Evolutionary conservation across 2,888 invertebrate species (phyloP), one percentile per base, ranked within the genome.

Genomic region (Macropis europaea): DNA sequence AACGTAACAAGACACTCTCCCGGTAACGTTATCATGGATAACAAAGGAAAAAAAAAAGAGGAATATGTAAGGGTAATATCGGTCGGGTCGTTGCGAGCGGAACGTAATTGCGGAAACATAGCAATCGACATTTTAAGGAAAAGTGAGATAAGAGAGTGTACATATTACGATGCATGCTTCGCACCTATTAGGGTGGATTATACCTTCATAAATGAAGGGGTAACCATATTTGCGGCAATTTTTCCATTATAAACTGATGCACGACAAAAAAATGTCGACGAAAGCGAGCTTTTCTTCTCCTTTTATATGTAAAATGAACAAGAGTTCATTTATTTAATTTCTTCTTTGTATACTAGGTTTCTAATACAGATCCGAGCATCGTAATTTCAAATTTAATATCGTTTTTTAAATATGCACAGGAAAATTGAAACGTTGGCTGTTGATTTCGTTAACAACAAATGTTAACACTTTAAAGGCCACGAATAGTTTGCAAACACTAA

Each of bases 171-270:
- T 74, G 69, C 61, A 24, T 57, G 19, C 36, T 50, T 64, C 42
- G 56, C 26, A 26, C 43, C 42, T 73, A 62, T 72, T 64, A 56
- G 11, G 36, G 11, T n/a, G 28, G 69, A 66, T 78, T 64, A 61
- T 48, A 30, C 11, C 40, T 22, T 32, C 34, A 50, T 17, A 43
- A 63, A 69, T 26, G 47, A 62, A 54, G 1, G 48, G 45, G 17
- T 26, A 42, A 48, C 22, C 52, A 26, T 62, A 62, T 70, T 70
- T 56, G 42, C 24, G 45, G 36, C 32, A 70, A 40, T 42, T 72
- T 62, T 71, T 71, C 56, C 61, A 62, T 71, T 70, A 71, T 26
- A 45, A 26, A 17, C 38, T 17, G 36, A 43, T 34, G 9, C 4
- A 15, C 34, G 40, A 38, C 30, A 26, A 22, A 22, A 13, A 32